These are phyloP conservation scores for Sepioteuthis lessoniana DNA, from an alignment of 2,888 invertebrate genomes.

Conservation along the genomic window DNA sequence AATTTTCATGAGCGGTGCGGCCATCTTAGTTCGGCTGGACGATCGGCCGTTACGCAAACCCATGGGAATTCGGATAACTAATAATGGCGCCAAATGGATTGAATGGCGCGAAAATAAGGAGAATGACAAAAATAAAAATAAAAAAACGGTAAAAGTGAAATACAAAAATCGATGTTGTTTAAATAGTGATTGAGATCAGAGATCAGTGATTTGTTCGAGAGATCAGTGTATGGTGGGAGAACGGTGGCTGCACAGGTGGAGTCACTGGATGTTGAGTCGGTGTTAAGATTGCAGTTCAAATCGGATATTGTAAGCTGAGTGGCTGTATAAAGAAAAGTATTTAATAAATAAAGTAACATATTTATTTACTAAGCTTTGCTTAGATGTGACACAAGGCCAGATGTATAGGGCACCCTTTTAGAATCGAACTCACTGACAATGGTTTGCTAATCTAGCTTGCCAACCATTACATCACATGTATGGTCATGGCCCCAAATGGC, in stretches of 20 bases:
- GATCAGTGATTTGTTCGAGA: neutral
- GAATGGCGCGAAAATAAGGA: neutral
- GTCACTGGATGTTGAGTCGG: neutral
- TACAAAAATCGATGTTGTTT: neutral
- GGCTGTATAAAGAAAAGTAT: neutral
- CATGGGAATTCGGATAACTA: slow-evolving; percentile 2
- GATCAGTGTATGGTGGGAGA: neutral
- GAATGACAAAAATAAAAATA: neutral
- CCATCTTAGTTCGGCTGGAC: neutral
- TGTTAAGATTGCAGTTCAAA: neutral
- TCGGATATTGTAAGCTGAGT: neutral
- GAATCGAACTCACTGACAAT: no score
- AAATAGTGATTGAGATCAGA: slow-evolving; percentile 16
- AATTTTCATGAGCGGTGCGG: slow-evolving; percentile 17
- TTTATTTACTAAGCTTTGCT: no score
- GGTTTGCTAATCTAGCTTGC: no score
- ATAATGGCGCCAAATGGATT: slow-evolving; percentile 33
- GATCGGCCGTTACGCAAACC: neutral
- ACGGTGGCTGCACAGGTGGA: neutral
- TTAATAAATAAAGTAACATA: no score
- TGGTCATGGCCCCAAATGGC: no score
- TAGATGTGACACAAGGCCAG: no score
- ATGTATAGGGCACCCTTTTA: no score
- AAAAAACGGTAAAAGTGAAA: neutral
- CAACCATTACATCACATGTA: no score